Base-by-base conservation (phyloP, 2,113 vertebrate genomes). In the Leuciscus idus region DNA sequence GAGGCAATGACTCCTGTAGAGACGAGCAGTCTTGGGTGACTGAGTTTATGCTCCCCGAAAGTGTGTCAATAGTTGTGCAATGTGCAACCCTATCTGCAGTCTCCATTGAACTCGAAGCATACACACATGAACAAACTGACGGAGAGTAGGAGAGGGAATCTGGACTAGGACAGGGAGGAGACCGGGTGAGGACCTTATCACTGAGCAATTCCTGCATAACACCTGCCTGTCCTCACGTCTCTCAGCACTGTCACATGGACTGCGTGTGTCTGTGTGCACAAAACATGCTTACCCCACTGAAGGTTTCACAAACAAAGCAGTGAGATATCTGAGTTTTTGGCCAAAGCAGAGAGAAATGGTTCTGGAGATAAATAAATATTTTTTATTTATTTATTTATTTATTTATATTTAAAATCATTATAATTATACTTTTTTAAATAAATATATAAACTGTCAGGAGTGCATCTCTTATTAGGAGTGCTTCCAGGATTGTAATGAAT, bases 61-160 rank as follows among this genome's bases (percentile, higher is more conserved):
- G 75, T 89, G 79, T 89, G 87, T 90, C 88, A 87, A 82, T 82
- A 92, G 83, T 93, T 90, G 88, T 84, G 86, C 87, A 92, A 92
- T 68, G 86, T 23, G 17, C 66, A 85, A 79, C 50, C 46, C 48
- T 90, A 89, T 91, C 89, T 90, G 83, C 17, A 26, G 87, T 36
- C 21, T 83, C 84, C 87, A 88, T 78, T 70, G 57, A 87, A 73
- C 86, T 72, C 57, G 50, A 55, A 59, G 89, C 88, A 88, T 62
- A 85, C 33, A 85, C 61, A 83, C 72, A 57, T 33, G 52, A 76
- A 66, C 62, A 79, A 50, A 70, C 50, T 48, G 52, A 66, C 61
- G 6, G 48, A 83, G 28, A 66, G 48, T 13, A 70, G 79, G 23
- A 66, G 10, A 76, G 26, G 33, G 77, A 79, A 76, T 30, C 43